Conservation (phyloP, 2,888 invertebrate genomes). For the Enchytraeus crypticus region DNA sequence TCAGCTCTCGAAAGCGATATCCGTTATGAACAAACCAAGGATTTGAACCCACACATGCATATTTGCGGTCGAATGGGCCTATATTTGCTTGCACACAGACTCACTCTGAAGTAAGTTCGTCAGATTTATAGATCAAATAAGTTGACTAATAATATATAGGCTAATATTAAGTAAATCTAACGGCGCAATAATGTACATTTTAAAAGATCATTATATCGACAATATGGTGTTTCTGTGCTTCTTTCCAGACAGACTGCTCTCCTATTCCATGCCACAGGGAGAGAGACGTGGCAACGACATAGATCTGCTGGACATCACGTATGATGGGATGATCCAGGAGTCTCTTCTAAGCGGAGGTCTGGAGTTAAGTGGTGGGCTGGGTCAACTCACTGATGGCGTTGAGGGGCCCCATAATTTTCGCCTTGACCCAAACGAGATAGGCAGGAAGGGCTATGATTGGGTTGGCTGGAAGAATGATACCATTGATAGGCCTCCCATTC, state of each 20-base stretch:
- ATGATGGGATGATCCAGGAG: slow-evolving; percentile 59
- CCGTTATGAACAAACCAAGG: too few relatives aligned
- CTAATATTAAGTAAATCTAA: too few relatives aligned
- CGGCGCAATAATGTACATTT: too few relatives aligned
- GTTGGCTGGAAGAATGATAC: slow-evolving; percentile 66
- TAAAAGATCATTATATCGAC: too few relatives aligned
- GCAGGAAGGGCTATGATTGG: slow-evolving; percentile 61
- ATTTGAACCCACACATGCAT: too few relatives aligned
- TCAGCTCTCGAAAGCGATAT: too few relatives aligned
- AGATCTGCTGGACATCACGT: slow-evolving; percentile 73
- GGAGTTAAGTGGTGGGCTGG: slow-evolving; percentile 64
- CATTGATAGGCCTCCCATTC: slow-evolving; percentile 52
- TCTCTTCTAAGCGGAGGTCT: slow-evolving; percentile 33
- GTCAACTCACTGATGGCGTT: slow-evolving; percentile 72
- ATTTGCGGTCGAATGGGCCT: too few relatives aligned
- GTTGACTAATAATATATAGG: too few relatives aligned
- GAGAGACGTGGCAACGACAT: slow-evolving; percentile 69
- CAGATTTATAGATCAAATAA: too few relatives aligned
- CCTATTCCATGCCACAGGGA: slow-evolving; percentile 81
- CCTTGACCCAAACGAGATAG: slow-evolving; percentile 55
- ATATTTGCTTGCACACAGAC: too few relatives aligned
- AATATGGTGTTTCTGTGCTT: too few relatives aligned
- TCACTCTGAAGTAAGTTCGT: too few relatives aligned
- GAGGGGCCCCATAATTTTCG: slow-evolving; percentile 68
- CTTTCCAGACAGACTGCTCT: slow-evolving; percentile 66